Base-by-base conservation (phyloP, 1,140 invertebrate genomes). In the Scaptomyza pallida region DNA sequence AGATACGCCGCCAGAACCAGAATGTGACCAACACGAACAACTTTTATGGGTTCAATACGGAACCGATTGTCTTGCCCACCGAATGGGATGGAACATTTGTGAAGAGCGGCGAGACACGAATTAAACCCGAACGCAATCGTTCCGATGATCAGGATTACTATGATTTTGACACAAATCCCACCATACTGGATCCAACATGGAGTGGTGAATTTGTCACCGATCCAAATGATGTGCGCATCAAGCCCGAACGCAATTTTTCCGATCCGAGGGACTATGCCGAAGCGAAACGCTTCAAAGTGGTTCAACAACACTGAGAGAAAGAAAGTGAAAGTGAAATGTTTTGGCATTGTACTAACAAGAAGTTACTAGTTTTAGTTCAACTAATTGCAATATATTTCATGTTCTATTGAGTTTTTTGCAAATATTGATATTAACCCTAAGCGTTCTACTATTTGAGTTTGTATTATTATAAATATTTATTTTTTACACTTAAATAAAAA, bases 181-280 rank as follows among this genome's bases (percentile, higher is more conserved):
- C 86, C 5, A 55, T 91, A 2, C 62, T 91, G 54, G 89, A 90
- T 0, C 63, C 89, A 0, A 69, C 71, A 0, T 91, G 90, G 90
- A 91, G 75, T 50, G 90, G 90, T 0, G 83, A 90, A 64, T 91
- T 91, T 17, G 76, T 81, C 19, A 67, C 54, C 45, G 90, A 91
- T 76, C 86, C 90, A 26, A 91, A 72, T 33, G 90, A 91, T 89
- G 78, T 91, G 10, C 89, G 90, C 54, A 83, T 90, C 19, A 90
- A 86, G 41, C 89, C 90, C 5, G 90, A 91, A 43, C 59, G 90
- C 0, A 91, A 91, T 57, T 79, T 68, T 40, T 91, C 90, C 15
- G 90, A 91, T 88, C 60, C 67, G 5, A 61, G 90, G 15, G 86
- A 91, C 5, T 91, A 86, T 44, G 90, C 90, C 10, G 90, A 91